A percentile compares a stretch with the other conserved stretches of the same genome.
phyloP scores from a whole-genome alignment of 2,113 vertebrate genomes.

The Prionailurus bengalensis region DNA sequence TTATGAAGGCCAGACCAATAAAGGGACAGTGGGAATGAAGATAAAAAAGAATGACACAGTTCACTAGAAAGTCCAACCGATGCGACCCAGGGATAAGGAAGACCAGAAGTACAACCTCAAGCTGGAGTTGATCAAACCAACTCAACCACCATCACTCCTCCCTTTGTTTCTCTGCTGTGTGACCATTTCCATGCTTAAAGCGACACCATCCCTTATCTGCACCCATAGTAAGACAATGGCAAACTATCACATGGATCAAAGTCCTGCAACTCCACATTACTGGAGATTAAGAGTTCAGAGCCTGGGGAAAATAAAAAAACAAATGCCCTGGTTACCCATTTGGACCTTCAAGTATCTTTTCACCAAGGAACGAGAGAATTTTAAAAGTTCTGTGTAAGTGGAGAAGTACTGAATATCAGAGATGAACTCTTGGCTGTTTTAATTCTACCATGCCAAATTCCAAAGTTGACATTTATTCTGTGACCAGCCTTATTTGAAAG shows the following conservation, averaged over 20 bases:
- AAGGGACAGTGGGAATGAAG: not conserved
- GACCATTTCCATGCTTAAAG: not conserved
- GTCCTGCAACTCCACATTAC: not conserved
- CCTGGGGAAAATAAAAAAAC: not conserved
- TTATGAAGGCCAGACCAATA: not conserved
- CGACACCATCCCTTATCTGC: not conserved
- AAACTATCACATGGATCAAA: not conserved
- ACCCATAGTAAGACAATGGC: not conserved
- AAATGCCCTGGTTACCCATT: not conserved
- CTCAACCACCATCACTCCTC: not conserved
- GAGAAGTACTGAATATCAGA: not conserved
- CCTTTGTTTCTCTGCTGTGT: not conserved
- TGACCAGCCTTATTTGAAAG: not conserved
- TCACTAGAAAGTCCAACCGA: not conserved
- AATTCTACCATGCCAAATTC: not conserved
- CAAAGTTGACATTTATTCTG: not conserved
- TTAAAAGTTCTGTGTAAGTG: not conserved
- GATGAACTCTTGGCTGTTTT: not conserved
- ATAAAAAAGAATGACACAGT: not conserved
- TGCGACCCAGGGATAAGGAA: not conserved
- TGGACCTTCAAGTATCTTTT: not conserved
- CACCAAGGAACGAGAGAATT: not conserved
- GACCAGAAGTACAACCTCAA: not conserved
- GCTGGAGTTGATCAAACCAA: not conserved
- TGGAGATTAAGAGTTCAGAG: not conserved